Evolutionary conservation across 1,140 invertebrate species (phyloP).

Genomic region (Trissolcus basalis): DNA sequence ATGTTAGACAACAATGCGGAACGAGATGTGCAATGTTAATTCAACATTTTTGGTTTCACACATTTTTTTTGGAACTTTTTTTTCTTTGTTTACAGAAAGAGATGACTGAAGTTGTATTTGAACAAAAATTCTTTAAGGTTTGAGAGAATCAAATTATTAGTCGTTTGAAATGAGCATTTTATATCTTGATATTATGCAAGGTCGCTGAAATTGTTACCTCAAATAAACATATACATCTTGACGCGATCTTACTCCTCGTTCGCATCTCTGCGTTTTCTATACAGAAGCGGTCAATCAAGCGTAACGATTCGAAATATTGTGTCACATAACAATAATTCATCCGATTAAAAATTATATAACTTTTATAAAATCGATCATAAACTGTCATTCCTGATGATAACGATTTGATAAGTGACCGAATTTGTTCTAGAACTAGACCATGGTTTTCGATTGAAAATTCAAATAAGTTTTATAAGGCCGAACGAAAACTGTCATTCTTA

Average conservation of each 20-base stretch:
- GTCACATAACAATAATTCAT: constrained; percentile 20
- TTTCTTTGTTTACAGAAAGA: too few relatives aligned
- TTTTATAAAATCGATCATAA: constrained; percentile 1
- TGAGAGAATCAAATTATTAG: too few relatives aligned
- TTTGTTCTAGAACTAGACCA: too few relatives aligned
- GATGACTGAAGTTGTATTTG: not conserved
- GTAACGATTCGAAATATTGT: constrained; percentile 23
- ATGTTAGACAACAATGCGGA: not conserved
- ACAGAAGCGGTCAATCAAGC: constrained; percentile 19
- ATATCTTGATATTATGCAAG: constrained; percentile 25
- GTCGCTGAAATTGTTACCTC: constrained; percentile 9
- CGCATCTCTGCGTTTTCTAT: constrained; percentile 3
- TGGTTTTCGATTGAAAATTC: too few relatives aligned
- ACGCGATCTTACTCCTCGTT: not conserved
- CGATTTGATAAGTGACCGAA: too few relatives aligned
- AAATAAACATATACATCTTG: constrained; percentile 14
- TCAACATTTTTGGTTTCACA: too few relatives aligned
- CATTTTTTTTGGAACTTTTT: too few relatives aligned
- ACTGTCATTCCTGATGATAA: too few relatives aligned
- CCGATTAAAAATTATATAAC: not conserved
- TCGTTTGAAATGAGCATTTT: not conserved
- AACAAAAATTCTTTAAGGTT: not conserved
- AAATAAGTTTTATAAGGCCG: not conserved
- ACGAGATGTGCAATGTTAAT: too few relatives aligned
- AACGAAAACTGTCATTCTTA: not conserved